These are phyloP conservation scores for Agrotis ipsilon DNA, from an alignment of 2,888 invertebrate species.

Conservation along the genomic window DNA sequence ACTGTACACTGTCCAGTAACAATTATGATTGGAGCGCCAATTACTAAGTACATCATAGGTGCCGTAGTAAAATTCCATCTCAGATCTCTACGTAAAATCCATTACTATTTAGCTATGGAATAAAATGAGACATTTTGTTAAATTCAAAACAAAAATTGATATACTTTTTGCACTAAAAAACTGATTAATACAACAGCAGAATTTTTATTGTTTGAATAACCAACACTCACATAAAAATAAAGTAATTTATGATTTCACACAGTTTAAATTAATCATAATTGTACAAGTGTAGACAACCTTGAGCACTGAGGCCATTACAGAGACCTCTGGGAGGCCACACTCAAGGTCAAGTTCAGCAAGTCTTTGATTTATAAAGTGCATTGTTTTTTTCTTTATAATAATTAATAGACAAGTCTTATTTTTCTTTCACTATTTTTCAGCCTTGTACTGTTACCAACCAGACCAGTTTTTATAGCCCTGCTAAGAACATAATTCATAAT, in stretches of 20 bases:
- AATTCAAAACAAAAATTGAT: too few relatives aligned
- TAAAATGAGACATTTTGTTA: background rate
- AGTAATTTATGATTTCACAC: slow-evolving; percentile 26
- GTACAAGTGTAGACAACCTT: slow-evolving; percentile 50
- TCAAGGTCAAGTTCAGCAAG: slow-evolving; percentile 60
- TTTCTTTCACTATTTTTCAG: background rate
- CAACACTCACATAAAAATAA: slow-evolving; percentile 3
- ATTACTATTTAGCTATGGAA: background rate
- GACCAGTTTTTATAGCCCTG: background rate
- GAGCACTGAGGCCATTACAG: slow-evolving; percentile 36
- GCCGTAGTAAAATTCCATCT: slow-evolving; percentile 14
- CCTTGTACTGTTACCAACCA: slow-evolving; percentile 8
- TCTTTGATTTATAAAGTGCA: slow-evolving; percentile 3
- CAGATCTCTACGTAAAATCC: background rate
- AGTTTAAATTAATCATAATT: slow-evolving; percentile 41
- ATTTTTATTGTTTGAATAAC: background rate
- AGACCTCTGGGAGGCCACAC: slow-evolving; percentile 29
- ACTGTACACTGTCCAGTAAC: slow-evolving; percentile 16
- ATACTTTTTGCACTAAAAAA: background rate
- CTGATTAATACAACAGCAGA: background rate
- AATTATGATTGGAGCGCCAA: slow-evolving; percentile 30
- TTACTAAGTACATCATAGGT: slow-evolving; percentile 22
- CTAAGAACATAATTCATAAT: slow-evolving; percentile 30
- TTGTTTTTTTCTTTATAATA: background rate
- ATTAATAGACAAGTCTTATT: slow-evolving; percentile 2